Base-by-base conservation (phyloP, 2,113 vertebrate species). In the Carassius carassius region DNA sequence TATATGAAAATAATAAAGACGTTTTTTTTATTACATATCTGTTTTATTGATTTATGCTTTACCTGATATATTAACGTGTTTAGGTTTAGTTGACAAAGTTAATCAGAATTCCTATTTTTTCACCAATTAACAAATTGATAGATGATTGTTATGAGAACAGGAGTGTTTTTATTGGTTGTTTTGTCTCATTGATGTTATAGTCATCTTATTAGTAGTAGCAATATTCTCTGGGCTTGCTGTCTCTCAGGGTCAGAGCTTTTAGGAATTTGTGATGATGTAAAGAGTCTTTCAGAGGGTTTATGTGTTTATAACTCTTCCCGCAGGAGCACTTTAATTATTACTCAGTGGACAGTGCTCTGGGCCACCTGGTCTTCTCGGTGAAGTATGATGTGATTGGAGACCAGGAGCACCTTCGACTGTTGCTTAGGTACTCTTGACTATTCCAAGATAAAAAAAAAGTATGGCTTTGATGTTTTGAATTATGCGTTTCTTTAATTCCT, bases 251-350 rank as follows among this genome's bases (percentile, higher is more conserved):
- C 32, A 79, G 2, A 23, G 77, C 56, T n/a, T 62, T 47, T 47
- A 49, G 14, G 14, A 67, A 23, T 80, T 2, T 80, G 60, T 49
- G 23, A 19, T 49, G 1, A 84, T 6, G 47, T 8, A 72, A 51
- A 58, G 32, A 79, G 51, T 47, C 17, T 73, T 44, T 49, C 16
- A 16, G 47, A 80, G 25, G 12, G 10, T 74, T 70, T 32, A 62
- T n/a, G 58, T 54, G 16, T 60, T 54, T 63, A 44, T 47, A 54
- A 29, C 56, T 72, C 69, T 86, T 25, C 41, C 49, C 63, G 58
- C 87, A 99, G 98, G 98, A 99, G 87, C 98, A 99, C 90, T 99
- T 99, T 94, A 99, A 98, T 90, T 99, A 98, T 94, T 99, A 99
- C 94, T 97, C 97, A 3, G 89, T 97, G 95, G 98, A 99, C 89